Conservation (phyloP, 2,113 vertebrate species). For the Marmota flaviventris region DNA sequence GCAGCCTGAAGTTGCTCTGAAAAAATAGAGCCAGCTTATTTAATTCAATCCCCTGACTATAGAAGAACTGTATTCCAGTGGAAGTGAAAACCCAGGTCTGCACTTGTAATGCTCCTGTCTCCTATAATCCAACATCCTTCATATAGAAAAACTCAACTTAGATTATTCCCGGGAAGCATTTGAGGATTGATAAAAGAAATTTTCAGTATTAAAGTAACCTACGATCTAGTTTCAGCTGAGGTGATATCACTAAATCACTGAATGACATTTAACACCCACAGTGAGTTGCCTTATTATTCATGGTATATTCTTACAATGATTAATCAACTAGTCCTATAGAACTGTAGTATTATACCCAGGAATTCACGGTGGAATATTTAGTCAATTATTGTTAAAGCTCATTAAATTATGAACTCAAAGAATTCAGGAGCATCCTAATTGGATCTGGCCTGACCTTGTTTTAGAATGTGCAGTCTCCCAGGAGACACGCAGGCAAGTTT, state of each 20-base stretch:
- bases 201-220: slow-evolving; percentile 17
- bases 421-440: slow-evolving; percentile 24
- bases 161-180: not conserved
- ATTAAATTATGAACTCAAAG: slow-evolving; percentile 52
- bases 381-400: slow-evolving; percentile 22
- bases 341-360: not conserved
- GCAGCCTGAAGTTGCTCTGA: not conserved
- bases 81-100: not conserved
- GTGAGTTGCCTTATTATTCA: not conserved
- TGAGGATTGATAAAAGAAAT: not conserved
- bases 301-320: not conserved
- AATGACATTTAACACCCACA: not conserved
- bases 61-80: not conserved
- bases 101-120: not conserved
- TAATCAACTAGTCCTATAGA: slow-evolving; percentile 7
- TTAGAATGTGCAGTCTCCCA: not conserved
- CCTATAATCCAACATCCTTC: not conserved
- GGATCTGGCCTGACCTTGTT: slow-evolving; percentile 27
- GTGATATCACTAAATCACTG: not conserved
- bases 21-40: not conserved
- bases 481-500: not conserved
- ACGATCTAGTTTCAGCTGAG: slow-evolving; percentile 44
- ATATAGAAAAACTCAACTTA: slow-evolving; percentile 1
- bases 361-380: not conserved
- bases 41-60: not conserved